These are phyloP conservation scores for Struthidea cinerea DNA, from an alignment of 2,113 vertebrate genomes.

Conservation along the genomic window DNA sequence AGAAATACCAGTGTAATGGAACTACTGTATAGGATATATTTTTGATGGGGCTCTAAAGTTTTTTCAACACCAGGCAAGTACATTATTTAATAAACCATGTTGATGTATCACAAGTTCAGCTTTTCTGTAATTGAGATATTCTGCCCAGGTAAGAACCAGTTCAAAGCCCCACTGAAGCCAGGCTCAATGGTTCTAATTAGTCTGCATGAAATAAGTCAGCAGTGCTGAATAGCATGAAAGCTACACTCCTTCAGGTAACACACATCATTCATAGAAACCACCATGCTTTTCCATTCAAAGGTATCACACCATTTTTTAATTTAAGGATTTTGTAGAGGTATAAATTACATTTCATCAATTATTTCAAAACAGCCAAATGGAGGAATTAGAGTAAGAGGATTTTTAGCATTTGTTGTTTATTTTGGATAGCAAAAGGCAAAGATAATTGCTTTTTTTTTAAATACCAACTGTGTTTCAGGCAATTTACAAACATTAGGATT, in stretches of 20 bases:
- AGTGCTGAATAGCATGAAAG: neutral
- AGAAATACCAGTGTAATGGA: neutral
- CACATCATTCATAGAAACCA: neutral
- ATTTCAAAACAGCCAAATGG: neutral
- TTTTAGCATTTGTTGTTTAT: constrained; percentile 5
- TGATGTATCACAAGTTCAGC: neutral
- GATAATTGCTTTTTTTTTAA: neutral
- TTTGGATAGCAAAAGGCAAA: constrained; percentile 5
- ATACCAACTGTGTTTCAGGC: neutral
- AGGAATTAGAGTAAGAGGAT: neutral
- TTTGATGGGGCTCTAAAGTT: neutral
- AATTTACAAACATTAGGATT: constrained; percentile 19
- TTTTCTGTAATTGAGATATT: neutral
- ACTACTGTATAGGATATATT: neutral
- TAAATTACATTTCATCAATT: neutral
- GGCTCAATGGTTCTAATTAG: neutral
- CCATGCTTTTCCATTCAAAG: neutral
- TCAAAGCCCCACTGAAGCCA: neutral
- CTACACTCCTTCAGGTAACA: neutral
- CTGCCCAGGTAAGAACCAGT: neutral
- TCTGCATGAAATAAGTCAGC: neutral
- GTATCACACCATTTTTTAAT: neutral
- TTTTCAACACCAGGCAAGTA: neutral
- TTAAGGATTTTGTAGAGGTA: neutral
- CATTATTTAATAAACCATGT: neutral